Evolutionary conservation across 2,113 vertebrate genomes (phyloP).

Genomic region (Catharus bicknelli): DNA sequence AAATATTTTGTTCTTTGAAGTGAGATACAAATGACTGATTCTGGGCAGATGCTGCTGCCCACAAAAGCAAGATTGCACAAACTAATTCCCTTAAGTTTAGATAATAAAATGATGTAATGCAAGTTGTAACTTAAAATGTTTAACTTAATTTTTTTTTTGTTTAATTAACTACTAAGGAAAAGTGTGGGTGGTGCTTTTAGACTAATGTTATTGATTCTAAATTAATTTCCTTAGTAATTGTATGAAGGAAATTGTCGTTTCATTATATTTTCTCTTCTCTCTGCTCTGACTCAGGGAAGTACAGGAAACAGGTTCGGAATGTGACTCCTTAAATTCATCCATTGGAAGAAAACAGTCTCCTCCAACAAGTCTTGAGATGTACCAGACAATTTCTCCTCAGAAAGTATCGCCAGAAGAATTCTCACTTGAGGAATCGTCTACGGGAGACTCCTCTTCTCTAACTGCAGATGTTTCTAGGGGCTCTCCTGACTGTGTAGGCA

Average conservation of each 20-base stretch:
- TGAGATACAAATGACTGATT: constrained; percentile 27
- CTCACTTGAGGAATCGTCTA: constrained; percentile 80
- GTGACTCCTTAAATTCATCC: constrained; percentile 90
- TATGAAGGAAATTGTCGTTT: not conserved
- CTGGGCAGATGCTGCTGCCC: constrained; percentile 1
- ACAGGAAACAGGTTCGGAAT: constrained; percentile 87
- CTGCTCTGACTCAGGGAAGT: constrained; percentile 78
- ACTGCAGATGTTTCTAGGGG: constrained; percentile 78
- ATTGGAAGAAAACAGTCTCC: constrained; percentile 84
- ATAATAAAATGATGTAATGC: constrained; percentile 20
- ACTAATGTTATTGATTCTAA: not conserved
- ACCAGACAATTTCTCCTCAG: constrained; percentile 82
- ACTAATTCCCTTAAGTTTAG: constrained; percentile 43
- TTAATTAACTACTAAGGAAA: constrained; percentile 29
- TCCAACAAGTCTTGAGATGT: constrained; percentile 80
- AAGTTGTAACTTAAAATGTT: constrained; percentile 31
- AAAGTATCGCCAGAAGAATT: constrained; percentile 90
- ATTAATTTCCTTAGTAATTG: not conserved
- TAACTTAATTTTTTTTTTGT: not conserved
- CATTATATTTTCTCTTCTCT: constrained; percentile 13
- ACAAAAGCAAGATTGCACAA: not conserved
- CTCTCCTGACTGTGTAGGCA: constrained; percentile 86
- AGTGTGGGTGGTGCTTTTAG: constrained; percentile 49
- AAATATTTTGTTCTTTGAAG: constrained; percentile 38
- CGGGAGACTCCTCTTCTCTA: constrained; percentile 78